Conservation (phyloP, 2,113 vertebrate species). For the Uria lomvia region DNA sequence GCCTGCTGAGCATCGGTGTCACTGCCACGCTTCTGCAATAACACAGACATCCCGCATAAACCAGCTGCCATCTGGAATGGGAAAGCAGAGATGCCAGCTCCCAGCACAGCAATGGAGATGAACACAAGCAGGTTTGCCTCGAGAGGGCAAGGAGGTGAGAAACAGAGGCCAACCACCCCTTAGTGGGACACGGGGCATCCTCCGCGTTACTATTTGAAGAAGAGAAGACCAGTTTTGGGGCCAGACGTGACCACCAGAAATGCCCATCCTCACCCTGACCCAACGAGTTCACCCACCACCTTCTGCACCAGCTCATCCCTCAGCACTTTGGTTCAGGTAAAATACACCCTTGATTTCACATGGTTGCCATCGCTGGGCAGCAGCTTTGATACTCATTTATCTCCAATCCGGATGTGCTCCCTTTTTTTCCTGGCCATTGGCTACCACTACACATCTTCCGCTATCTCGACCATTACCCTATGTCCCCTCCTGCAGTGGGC, state of each 20-base stretch:
- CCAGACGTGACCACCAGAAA: neutral
- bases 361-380: neutral
- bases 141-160: neutral
- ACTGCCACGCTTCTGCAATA: neutral
- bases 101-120: neutral
- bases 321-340: neutral
- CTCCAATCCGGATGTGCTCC: neutral
- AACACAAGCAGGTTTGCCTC: accelerated
- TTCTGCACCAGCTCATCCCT: neutral
- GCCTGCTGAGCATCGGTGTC: neutral
- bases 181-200: neutral
- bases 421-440: neutral
- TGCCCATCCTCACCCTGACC: neutral
- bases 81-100: neutral
- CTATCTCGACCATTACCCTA: neutral
- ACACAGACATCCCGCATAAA: neutral
- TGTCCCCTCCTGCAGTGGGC: neutral
- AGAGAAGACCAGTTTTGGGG: neutral
- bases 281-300: neutral
- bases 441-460: neutral
- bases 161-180: accelerated
- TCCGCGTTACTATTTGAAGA: neutral
- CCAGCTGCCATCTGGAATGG: neutral
- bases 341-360: neutral
- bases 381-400: neutral